These are phyloP conservation scores for Struthio camelus DNA, from an alignment of 2,113 vertebrate species.

Conservation along the genomic window DNA sequence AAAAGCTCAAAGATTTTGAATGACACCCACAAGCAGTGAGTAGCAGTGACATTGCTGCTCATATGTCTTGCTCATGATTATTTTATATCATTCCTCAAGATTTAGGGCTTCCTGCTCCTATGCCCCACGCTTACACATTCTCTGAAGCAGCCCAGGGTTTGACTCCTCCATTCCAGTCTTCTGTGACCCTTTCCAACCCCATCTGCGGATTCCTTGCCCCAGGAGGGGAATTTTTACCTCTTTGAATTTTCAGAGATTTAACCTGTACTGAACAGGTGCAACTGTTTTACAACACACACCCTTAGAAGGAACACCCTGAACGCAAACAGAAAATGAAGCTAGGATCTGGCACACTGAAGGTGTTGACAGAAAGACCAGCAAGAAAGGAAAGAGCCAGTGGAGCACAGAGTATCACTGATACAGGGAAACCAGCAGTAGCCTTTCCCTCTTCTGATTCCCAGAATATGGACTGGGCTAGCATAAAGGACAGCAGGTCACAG, in stretches of 20 bases:
- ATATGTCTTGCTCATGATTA: fast-evolving
- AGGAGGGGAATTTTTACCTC: background rate
- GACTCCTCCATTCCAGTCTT: background rate
- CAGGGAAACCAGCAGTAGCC: fast-evolving
- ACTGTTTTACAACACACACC: background rate
- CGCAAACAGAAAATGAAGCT: constrained; percentile 11
- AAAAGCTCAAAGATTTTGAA: background rate
- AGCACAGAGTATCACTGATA: background rate
- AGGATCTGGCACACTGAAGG: background rate
- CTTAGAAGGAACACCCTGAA: constrained; percentile 51
- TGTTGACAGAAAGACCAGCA: background rate
- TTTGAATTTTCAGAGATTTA: background rate
- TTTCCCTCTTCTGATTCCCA: background rate
- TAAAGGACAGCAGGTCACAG: background rate
- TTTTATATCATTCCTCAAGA: background rate
- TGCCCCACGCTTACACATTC: background rate
- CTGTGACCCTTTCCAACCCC: background rate
- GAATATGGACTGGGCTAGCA: background rate
- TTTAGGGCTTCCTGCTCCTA: background rate
- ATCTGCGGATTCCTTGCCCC: background rate
- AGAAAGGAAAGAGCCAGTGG: background rate
- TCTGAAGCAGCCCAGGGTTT: background rate
- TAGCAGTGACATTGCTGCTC: background rate
- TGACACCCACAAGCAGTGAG: background rate
- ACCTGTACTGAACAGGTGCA: background rate